phyloP scores from a whole-genome alignment of 2,113 vertebrate species.

The Addax nasomaculatus region DNA sequence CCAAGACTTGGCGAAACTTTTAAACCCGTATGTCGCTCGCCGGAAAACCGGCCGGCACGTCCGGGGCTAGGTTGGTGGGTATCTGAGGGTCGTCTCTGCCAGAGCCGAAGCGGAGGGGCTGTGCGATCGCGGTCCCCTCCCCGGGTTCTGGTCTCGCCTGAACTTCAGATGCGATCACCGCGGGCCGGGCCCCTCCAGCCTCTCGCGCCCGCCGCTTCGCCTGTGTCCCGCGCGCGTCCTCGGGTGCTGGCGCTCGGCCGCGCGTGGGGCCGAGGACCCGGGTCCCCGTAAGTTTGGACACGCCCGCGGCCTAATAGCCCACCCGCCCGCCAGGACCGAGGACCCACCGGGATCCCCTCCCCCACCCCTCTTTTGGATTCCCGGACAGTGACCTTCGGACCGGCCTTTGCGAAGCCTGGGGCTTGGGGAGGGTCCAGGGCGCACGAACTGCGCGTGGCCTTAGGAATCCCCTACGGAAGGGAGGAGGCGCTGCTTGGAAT shows the following conservation, averaged over 20 bases:
- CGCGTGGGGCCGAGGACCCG: neutral
- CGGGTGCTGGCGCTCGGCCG: conserved; percentile 15
- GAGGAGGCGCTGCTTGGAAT: neutral
- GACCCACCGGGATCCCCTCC: neutral
- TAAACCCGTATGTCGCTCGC: neutral
- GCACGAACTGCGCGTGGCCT: neutral
- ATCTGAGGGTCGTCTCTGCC: neutral
- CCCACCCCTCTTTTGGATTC: conserved; percentile 23
- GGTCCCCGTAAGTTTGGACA: neutral
- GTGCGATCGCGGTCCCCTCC: neutral
- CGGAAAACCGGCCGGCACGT: neutral
- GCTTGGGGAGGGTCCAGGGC: neutral
- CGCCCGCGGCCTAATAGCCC: neutral
- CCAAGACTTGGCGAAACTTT: neutral
- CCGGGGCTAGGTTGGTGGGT: neutral
- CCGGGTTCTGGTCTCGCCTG: neutral
- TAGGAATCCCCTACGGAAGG: neutral
- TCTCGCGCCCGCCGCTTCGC: neutral
- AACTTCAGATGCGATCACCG: neutral
- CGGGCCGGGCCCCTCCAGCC: neutral
- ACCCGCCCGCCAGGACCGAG: neutral
- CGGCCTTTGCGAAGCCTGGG: neutral
- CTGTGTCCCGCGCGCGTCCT: conserved; percentile 38
- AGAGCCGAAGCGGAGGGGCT: neutral
- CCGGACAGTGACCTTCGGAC: conserved; percentile 50